These are phyloP conservation scores for Luperina nickerlii DNA, from an alignment of 2,888 invertebrate species.

Conservation along the genomic window DNA sequence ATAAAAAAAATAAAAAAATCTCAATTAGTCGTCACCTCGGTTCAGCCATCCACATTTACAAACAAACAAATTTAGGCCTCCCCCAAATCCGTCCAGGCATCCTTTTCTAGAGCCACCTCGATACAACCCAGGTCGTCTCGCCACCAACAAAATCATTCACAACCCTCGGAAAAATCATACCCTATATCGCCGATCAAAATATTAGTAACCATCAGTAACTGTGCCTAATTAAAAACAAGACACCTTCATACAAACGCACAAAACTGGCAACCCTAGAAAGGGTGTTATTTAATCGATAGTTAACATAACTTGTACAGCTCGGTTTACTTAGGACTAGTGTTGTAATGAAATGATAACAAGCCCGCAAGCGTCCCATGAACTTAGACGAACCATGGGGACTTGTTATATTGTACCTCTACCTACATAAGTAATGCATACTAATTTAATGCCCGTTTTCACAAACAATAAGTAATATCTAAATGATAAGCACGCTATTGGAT, in stretches of 20 bases:
- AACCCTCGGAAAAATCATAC: too few relatives aligned
- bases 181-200: background rate
- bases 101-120: too few relatives aligned
- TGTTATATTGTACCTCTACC: slow-evolving; percentile 36
- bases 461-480: background rate
- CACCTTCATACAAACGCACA: background rate
- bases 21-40: too few relatives aligned
- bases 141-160: too few relatives aligned
- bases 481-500: background rate
- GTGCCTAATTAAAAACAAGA: background rate
- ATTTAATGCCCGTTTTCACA: background rate
- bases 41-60: too few relatives aligned
- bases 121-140: too few relatives aligned
- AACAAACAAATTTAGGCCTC: too few relatives aligned
- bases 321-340: slow-evolving; percentile 79
- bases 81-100: too few relatives aligned
- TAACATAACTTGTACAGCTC: slow-evolving; percentile 62
- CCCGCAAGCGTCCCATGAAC: slow-evolving; percentile 62
- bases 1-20: too few relatives aligned
- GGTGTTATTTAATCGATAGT: slow-evolving; percentile 64
- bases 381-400: slow-evolving; percentile 48
- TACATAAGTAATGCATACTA: slow-evolving; percentile 10
- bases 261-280: slow-evolving; percentile 24
- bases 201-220: background rate
- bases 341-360: slow-evolving; percentile 78